Evolutionary conservation across 2,113 vertebrate genomes (phyloP), one percentile per base, ranked within the genome.

Genomic region (Dolichotis patagonum): DNA sequence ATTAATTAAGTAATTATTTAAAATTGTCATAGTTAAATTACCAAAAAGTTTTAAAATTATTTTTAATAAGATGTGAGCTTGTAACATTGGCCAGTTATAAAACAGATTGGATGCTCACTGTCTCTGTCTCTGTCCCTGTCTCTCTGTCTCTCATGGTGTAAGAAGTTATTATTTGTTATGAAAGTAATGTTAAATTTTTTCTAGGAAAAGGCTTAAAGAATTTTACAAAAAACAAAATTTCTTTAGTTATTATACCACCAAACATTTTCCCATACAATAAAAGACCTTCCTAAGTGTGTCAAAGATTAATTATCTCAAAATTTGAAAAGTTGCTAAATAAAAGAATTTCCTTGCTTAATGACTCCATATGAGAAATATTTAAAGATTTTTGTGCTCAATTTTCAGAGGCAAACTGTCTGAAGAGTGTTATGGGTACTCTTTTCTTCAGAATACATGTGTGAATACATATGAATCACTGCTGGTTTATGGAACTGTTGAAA

Each of bases 1-100:
- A 19, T 30, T 24, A 10, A 85, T 67, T 88, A 83, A 82, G 85
- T 65, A 88, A 80, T 65, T 83, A 20, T 17, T 41, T 90, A 65
- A 81, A 65, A 85, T 30, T 77, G 26, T 85, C 32, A 81, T 32
- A 84, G 84, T 80, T 90, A 92, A 63, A 77, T 80, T n/a, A 86
- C 30, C 35, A 69, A 81, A 41, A 80, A 6, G 7, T n/a, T 88
- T 77, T 41, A 24, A 73, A 85, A 56, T 80, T 32, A 54, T 56
- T 80, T 88, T 54, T 85, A 78, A 63, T 32, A 88, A 58, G 5
- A 80, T 24, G 41, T 81, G 85, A 82, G 17, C 7, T 56, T 88
- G 30, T 85, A 78, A 54, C 17, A 24, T 38, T 62, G 19, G 24
- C 26, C 24, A 92, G 11, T 84, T 84, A 35, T 52, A 69, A 69